A percentile compares a stretch with the other conserved stretches of the same genome.
phyloP scores from a whole-genome alignment of 2,113 vertebrate species.

The Tympanuchus pallidicinctus region DNA sequence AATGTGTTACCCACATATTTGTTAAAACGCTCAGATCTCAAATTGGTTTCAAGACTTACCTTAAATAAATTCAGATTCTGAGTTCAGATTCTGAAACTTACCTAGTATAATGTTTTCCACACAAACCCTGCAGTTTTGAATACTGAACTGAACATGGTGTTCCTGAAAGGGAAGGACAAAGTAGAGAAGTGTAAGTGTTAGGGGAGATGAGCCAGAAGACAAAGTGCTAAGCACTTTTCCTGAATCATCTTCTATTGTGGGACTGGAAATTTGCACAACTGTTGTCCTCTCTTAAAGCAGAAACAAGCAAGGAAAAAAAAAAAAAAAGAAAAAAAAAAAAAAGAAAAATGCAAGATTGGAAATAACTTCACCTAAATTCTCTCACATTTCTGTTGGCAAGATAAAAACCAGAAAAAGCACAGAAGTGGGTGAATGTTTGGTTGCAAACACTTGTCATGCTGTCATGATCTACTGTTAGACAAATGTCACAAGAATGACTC shows the following conservation, averaged over 20 bases:
- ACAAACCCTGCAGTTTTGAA: background rate
- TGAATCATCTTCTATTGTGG: background rate
- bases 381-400: background rate
- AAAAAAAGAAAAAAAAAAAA: too few relatives aligned
- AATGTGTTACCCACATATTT: background rate
- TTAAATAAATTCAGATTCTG: background rate
- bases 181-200: background rate
- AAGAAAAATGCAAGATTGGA: too few relatives aligned
- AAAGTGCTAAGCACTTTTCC: constrained; percentile 2
- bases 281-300: background rate
- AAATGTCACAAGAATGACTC: background rate
- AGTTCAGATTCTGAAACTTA: background rate
- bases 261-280: background rate
- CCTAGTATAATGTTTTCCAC: background rate
- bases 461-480: background rate
- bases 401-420: background rate
- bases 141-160: background rate
- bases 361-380: background rate
- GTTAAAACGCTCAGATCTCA: constrained; percentile 4
- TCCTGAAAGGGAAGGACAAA: constrained; percentile 33
- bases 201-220: background rate
- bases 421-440: background rate
- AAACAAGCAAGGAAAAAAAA: background rate
- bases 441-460: background rate
- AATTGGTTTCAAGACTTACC: background rate